These are phyloP conservation scores for Papilio polyxenes DNA, from an alignment of 1,140 invertebrate species.

Conservation along the genomic window DNA sequence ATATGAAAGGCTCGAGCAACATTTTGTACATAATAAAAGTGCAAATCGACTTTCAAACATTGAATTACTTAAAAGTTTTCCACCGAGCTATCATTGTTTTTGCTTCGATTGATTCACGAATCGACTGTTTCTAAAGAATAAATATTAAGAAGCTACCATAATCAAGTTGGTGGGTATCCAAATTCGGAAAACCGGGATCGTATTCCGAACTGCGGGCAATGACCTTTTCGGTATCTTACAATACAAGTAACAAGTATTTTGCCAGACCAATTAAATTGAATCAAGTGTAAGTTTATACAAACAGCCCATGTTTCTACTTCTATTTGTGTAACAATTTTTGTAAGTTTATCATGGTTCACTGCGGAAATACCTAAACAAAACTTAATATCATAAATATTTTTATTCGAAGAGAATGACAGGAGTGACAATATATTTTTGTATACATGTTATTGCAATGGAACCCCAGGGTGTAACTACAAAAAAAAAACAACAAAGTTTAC, in stretches of 20 bases:
- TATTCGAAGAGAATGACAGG: no score
- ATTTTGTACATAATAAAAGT: no score
- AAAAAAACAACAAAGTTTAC: no score
- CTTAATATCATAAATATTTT: no score
- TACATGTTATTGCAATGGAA: no score
- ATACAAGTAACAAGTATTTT: neutral
- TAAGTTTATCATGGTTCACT: no score
- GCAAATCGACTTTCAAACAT: neutral
- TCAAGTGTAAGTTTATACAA: neutral
- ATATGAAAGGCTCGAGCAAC: neutral
- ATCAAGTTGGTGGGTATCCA: neutral
- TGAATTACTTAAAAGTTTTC: neutral
- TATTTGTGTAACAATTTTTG: no score
- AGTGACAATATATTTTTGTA: no score
- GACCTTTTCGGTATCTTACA: neutral
- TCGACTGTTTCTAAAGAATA: neutral
- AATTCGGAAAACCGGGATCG: conserved; percentile 2
- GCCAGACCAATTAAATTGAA: neutral
- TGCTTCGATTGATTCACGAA: neutral
- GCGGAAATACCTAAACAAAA: no score
- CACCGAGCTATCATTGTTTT: neutral
- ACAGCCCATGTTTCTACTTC: no score
- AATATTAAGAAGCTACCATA: neutral
- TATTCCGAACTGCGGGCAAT: neutral
- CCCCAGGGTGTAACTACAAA: no score